Evolutionary conservation across 2,113 vertebrate species (phyloP), one percentile per base, ranked within the genome.

Genomic region (Origma solitaria): DNA sequence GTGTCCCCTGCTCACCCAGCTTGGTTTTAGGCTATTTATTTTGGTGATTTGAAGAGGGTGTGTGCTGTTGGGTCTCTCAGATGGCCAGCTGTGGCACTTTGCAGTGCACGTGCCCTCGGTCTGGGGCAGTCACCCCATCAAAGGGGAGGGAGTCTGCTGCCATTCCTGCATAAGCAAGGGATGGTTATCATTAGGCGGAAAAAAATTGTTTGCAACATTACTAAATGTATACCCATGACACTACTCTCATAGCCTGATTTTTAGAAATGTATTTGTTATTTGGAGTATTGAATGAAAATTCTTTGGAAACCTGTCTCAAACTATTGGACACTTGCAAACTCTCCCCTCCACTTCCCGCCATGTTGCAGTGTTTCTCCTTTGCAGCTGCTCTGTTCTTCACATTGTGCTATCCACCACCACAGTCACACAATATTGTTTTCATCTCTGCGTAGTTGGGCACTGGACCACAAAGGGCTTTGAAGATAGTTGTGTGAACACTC

Each of bases 1-100:
- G 6, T 20, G n/a, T 23, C 4, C 15, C 31, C 33, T 75, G 8
- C 40, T 64, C 23, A 7, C 5, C 5, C 18, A 68, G 0, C 2
- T 25, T 71, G 16, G 31, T 37, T 44, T 60, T 20, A 13, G 13
- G 20, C 1, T 27, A 15, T 56, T 75, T 66, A 45, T 58, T 94
- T 79, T n/a, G 17, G 13, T 28, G 7, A 21, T 61, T 44, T 66
- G 51, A 70, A 35, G n/a, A 57, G 24, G 1, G 0, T 10, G 4
- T 15, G 10, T 30, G 15, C 4, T 77, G 16, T 11, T 86, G 38
- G 9, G 38, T 86, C 65, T 56, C 30, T 57, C 11, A 44, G 23
- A 14, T 0, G 5, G 15, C 15, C 42, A 60, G 9, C 25, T 35
- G 24, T 12, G 24, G 18, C 11, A 30, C 20, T 86, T 56, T 49